A percentile compares a stretch with the other conserved stretches of the same genome.
Conservation (phyloP, 1,140 invertebrate species). For the Manduca sexta region DNA sequence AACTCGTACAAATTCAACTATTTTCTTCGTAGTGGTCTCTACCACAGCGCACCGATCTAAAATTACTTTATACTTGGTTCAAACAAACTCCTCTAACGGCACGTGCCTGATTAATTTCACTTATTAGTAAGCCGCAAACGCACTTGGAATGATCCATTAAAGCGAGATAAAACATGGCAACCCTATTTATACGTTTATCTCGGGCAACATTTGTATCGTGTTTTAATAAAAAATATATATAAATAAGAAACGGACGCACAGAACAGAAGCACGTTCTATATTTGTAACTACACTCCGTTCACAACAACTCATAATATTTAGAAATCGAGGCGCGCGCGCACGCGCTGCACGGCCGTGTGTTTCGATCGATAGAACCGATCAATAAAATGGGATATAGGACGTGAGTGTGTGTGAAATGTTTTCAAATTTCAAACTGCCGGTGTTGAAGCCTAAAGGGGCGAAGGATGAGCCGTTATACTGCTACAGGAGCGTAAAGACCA, state of each 20-base stretch:
- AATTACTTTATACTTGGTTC: no score
- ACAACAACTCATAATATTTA: slow-evolving; percentile 35
- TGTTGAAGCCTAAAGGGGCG: slow-evolving; percentile 33
- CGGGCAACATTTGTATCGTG: slow-evolving; percentile 36
- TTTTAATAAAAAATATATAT: slow-evolving; percentile 30
- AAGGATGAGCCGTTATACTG: slow-evolving; percentile 43
- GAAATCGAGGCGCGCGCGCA: slow-evolving; percentile 19
- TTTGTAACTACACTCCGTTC: slow-evolving; percentile 33
- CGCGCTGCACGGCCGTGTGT: slow-evolving; percentile 12
- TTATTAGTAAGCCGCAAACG: not conserved
- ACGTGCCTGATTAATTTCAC: no score
- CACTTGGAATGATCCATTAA: slow-evolving; percentile 24
- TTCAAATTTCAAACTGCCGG: slow-evolving; percentile 51
- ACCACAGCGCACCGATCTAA: no score
- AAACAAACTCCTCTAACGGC: no score
- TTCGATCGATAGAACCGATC: slow-evolving; percentile 1
- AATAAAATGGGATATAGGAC: not conserved
- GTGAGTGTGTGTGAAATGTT: slow-evolving; percentile 44
- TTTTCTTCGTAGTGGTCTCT: no score
- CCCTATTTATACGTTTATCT: slow-evolving; percentile 40
- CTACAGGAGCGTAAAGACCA: slow-evolving; percentile 42
- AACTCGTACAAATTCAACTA: no score
- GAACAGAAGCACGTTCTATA: slow-evolving; percentile 40
- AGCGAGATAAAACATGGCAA: slow-evolving; percentile 27
- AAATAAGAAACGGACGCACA: slow-evolving; percentile 36